Conservation (phyloP, 64 coral and sea anemone species). For the Stichodactyla mertensii region DNA sequence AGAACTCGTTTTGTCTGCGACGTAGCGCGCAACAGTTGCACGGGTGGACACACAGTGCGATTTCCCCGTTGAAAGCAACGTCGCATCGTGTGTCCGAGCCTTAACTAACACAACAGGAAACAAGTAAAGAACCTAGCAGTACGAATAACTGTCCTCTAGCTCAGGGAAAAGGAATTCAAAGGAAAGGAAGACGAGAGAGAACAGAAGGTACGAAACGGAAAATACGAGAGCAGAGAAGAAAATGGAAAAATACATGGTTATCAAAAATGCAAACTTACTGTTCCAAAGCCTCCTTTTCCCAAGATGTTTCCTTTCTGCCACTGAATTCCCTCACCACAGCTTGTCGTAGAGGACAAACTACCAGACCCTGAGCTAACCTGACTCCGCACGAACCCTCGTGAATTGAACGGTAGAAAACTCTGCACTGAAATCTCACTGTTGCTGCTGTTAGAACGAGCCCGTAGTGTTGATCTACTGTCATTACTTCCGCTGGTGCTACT, state of each 20-base stretch:
- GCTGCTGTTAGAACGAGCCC: slow-evolving; percentile 23
- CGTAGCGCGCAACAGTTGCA: too few species aligned
- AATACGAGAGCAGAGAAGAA: too few species aligned
- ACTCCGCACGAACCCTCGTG: slow-evolving; percentile 41
- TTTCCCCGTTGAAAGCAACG: too few species aligned
- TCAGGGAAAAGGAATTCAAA: too few species aligned
- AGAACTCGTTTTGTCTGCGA: too few species aligned
- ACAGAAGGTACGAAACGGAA: too few species aligned
- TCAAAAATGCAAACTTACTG: slow-evolving; percentile 31
- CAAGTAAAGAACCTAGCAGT: too few species aligned
- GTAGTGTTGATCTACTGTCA: slow-evolving; percentile 52
- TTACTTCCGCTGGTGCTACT: slow-evolving; percentile 22
- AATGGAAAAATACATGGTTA: background rate
- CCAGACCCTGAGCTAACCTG: slow-evolving; percentile 50
- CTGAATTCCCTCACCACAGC: slow-evolving; percentile 83
- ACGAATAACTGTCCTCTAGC: too few species aligned
- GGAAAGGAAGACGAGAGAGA: too few species aligned
- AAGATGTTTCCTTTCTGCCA: slow-evolving; percentile 95
- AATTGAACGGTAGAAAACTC: background rate
- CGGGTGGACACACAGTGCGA: too few species aligned
- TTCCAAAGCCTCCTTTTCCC: slow-evolving; percentile 95
- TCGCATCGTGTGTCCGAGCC: too few species aligned
- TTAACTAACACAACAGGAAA: too few species aligned
- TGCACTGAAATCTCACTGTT: slow-evolving; percentile 27
- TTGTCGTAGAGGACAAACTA: slow-evolving; percentile 41